phyloP scores from a whole-genome alignment of 2,797 vertebrate species.

The Amblyopsis hoosieri region DNA sequence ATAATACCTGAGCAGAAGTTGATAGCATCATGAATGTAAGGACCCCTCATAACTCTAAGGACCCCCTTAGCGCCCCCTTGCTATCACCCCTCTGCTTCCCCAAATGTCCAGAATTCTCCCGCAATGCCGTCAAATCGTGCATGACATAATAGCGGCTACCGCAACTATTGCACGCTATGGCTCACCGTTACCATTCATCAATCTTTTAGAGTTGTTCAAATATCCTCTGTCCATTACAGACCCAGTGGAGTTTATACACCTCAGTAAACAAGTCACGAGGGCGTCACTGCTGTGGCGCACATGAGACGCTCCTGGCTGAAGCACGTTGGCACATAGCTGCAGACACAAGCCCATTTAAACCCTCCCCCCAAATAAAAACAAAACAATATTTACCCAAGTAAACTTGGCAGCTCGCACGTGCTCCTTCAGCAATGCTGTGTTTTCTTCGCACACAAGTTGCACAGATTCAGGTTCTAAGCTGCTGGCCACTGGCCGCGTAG shows the following conservation, averaged over 20 bases:
- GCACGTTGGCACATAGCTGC: slow-evolving; percentile 12
- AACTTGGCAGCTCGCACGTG: background rate
- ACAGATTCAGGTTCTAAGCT: background rate
- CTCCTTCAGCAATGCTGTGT: background rate
- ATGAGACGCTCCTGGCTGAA: slow-evolving; percentile 18
- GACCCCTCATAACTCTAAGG: no score
- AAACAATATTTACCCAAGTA: background rate
- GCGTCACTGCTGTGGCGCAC: slow-evolving; percentile 25
- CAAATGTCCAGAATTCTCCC: no score
- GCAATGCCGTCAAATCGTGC: no score
- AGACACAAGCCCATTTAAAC: slow-evolving; percentile 27
- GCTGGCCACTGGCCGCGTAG: background rate
- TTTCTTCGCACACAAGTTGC: slow-evolving; percentile 12
- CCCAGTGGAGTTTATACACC: slow-evolving; percentile 21
- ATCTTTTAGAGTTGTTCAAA: no score
- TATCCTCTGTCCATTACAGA: slow-evolving; percentile 16
- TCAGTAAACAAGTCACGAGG: slow-evolving; percentile 5
- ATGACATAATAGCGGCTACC: slow-evolving; percentile 3
- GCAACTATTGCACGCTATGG: slow-evolving; percentile 15
- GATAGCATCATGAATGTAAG: no score
- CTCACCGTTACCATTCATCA: background rate
- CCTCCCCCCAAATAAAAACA: background rate
- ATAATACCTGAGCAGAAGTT: no score
- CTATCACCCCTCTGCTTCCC: no score
- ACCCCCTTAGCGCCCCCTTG: no score